Conservation (phyloP, 2,113 vertebrate genomes). For the Carettochelys insculpta region DNA sequence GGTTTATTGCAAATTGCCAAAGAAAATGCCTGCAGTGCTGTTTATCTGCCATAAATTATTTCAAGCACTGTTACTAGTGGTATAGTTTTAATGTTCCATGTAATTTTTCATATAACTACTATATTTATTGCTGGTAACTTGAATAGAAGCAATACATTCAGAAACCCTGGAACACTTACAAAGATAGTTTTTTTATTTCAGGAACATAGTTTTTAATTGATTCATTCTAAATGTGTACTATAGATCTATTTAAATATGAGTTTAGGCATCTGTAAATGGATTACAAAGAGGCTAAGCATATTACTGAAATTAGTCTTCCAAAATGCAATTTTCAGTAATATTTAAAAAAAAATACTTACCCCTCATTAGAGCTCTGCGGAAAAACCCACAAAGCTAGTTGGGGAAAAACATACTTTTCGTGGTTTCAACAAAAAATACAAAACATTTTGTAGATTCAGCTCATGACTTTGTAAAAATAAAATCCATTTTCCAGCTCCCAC, state of each 20-base stretch:
- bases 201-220: conserved; percentile 26
- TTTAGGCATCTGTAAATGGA: background rate
- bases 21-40: conserved; percentile 52
- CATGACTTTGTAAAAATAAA: conserved; percentile 49
- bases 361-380: background rate
- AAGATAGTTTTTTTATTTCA: conserved; percentile 62
- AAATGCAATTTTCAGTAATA: background rate
- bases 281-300: background rate
- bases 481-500: background rate
- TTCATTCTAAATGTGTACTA: conserved; percentile 48
- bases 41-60: conserved; percentile 73
- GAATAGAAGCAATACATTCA: conserved; percentile 59
- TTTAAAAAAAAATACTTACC: background rate
- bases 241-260: conserved; percentile 44
- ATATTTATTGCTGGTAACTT: conserved; percentile 54
- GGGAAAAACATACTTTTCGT: background rate
- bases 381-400: background rate
- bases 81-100: conserved; percentile 57
- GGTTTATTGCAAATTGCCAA: conserved; percentile 68
- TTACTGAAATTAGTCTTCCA: conserved; percentile 19
- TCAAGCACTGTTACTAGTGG: conserved; percentile 48
- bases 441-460: background rate
- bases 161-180: conserved; percentile 55
- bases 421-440: background rate
- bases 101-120: conserved; percentile 58